Conservation (phyloP, 2,113 vertebrate species). For the Daboia siamensis region DNA sequence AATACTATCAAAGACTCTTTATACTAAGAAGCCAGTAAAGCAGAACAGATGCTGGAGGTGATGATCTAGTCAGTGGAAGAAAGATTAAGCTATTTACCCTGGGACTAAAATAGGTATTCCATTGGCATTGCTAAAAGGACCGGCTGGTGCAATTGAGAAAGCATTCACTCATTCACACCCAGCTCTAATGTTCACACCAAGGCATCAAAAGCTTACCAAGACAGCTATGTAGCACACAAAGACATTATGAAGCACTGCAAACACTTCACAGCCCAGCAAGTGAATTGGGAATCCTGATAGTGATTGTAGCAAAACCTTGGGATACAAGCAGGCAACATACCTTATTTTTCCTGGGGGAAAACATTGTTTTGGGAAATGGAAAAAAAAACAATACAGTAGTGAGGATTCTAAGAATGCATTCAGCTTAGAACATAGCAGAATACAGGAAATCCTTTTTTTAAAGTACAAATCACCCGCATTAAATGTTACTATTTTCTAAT, state of each 20-base stretch:
- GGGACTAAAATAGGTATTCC: slow-evolving; percentile 11
- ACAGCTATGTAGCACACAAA: background rate
- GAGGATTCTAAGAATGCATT: background rate
- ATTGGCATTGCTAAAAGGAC: background rate
- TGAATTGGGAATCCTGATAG: background rate
- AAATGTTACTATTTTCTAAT: background rate
- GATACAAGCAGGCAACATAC: background rate
- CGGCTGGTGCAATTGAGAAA: background rate
- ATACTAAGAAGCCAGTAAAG: background rate
- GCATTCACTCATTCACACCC: fast-evolving
- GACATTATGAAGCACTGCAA: background rate
- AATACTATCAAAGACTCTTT: background rate
- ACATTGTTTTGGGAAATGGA: background rate
- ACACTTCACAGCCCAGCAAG: background rate
- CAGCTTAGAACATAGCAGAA: background rate
- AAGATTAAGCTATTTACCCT: slow-evolving; percentile 11
- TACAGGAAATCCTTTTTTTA: background rate
- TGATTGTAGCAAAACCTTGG: background rate
- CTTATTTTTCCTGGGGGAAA: background rate
- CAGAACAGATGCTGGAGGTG: slow-evolving; percentile 2
- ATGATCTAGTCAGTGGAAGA: slow-evolving; percentile 14
- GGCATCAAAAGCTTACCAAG: background rate
- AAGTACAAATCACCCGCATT: background rate
- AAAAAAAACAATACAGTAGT: background rate
- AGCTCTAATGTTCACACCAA: background rate